Evolutionary conservation across 1,140 invertebrate species (phyloP), one percentile per base, ranked within the genome.

Genomic region (Temnothorax curvispinosus): DNA sequence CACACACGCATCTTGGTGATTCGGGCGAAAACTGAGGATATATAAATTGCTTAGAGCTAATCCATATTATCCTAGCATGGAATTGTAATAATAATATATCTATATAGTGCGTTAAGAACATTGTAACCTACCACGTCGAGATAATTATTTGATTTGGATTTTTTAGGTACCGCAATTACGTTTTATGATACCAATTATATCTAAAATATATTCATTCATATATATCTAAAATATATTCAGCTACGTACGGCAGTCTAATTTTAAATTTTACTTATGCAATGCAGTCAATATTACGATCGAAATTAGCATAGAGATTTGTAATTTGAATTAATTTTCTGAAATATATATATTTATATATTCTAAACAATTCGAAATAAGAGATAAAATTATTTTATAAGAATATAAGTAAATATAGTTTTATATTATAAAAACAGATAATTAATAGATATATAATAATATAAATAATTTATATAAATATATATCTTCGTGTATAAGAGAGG

Each of bases 311-410:
- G 2, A 41, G 3, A 41, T 38, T 38, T 38, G 38, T 38, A 5
- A 3, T 27, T 27, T 27, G 0, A 65, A 41, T 54, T 35, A 35
- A 72, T 35, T 35, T 71, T 71, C 5, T 52, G 15, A 18, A 47
- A 47, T 47, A 8, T 54, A n/a, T 54, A 0, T 72, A 72, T 35
- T 6, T 71, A n/a, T 6, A 5, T n/a, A 72, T 27, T 69, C 2
- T 2, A 69, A 27, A 69, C 47, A 27, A 69, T 69, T 50, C 21
- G 7, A 50, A 50, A 50, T 69, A 69, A 2, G 50, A 69, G 8
- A 50, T 69, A 32, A 50, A 69, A 5, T 50, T 50, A 56, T 13
- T 50, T 74, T 72, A 52, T 52, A 35, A 72, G 13, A 72, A 72
- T 11, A 35, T n/a, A 35, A 50, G 0, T 69, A 71, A 72, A 35